Percentiles rank a stretch among this genome's conserved stretches.
phyloP scores from a whole-genome alignment of 2,113 vertebrate genomes.

The Camelus dromedarius region DNA sequence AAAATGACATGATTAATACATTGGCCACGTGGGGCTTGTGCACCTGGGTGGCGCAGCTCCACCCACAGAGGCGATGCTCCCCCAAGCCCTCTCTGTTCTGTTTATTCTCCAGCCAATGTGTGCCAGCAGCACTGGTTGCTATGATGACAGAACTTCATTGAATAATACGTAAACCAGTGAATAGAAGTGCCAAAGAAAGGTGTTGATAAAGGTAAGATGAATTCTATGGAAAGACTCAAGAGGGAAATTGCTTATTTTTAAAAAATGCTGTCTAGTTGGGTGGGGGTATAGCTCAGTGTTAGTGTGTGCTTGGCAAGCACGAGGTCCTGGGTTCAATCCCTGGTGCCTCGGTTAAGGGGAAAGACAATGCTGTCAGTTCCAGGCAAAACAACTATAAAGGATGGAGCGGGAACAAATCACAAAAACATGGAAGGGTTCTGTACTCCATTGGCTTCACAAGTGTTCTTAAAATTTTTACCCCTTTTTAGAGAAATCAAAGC shows the following conservation, averaged over 20 bases:
- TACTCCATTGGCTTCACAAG: not conserved
- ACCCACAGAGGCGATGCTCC: fast-evolving
- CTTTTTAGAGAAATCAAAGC: not conserved
- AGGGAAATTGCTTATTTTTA: not conserved
- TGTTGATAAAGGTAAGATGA: not conserved
- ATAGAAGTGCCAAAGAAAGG: not conserved
- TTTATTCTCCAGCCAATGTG: not conserved
- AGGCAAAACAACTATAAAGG: not conserved
- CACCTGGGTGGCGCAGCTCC: too few species aligned
- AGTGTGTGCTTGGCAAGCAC: too few species aligned
- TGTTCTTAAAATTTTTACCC: not conserved
- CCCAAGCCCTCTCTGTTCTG: too few species aligned
- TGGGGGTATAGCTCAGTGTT: too few species aligned
- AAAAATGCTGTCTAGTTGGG: not conserved
- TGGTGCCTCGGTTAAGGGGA: too few species aligned
- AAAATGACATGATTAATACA: not conserved
- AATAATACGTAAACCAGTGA: not conserved
- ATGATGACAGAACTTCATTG: not conserved
- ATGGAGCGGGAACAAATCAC: not conserved
- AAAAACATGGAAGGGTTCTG: not conserved
- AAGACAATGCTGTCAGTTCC: not conserved
- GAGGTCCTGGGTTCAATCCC: too few species aligned
- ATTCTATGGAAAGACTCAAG: not conserved
- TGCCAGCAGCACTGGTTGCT: not conserved
- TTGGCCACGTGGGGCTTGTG: not conserved